These are phyloP conservation scores for Cygnus atratus DNA, from an alignment of 2,113 vertebrate species.

Conservation along the genomic window DNA sequence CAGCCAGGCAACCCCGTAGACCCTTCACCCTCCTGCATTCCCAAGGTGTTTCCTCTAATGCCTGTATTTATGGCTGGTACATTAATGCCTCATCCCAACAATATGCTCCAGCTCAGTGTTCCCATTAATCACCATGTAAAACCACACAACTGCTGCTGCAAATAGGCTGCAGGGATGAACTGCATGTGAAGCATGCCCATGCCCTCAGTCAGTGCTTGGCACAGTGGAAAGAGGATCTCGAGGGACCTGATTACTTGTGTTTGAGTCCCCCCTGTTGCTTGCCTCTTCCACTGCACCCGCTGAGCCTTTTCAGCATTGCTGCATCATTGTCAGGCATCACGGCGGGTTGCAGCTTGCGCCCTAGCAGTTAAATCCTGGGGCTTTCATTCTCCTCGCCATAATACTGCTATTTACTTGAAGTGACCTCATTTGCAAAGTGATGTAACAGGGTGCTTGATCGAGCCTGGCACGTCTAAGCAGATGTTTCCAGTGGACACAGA, in stretches of 20 bases:
- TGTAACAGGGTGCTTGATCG: neutral
- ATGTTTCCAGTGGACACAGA: slow-evolving; percentile 46
- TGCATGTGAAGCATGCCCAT: neutral
- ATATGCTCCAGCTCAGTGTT: neutral
- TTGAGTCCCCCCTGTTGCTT: neutral
- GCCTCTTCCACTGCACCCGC: neutral
- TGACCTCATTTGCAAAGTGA: slow-evolving; percentile 56
- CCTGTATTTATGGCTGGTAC: neutral
- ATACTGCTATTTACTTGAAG: slow-evolving; percentile 46
- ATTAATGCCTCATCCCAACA: neutral
- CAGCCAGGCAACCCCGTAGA: neutral
- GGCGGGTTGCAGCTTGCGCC: neutral
- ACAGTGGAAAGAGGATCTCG: neutral
- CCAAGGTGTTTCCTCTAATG: neutral
- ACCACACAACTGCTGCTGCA: neutral
- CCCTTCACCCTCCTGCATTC: neutral
- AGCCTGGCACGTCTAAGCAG: slow-evolving; percentile 52
- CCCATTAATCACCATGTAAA: neutral
- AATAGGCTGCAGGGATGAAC: neutral
- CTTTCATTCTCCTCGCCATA: slow-evolving; percentile 28
- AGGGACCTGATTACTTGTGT: neutral
- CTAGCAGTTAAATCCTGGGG: neutral
- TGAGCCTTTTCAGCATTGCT: neutral
- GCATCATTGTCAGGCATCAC: neutral
- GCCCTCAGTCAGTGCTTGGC: neutral